Evolutionary conservation across 2,797 vertebrate genomes (phyloP), one percentile per base, ranked within the genome.

Genomic region (Miichthys miiuy): DNA sequence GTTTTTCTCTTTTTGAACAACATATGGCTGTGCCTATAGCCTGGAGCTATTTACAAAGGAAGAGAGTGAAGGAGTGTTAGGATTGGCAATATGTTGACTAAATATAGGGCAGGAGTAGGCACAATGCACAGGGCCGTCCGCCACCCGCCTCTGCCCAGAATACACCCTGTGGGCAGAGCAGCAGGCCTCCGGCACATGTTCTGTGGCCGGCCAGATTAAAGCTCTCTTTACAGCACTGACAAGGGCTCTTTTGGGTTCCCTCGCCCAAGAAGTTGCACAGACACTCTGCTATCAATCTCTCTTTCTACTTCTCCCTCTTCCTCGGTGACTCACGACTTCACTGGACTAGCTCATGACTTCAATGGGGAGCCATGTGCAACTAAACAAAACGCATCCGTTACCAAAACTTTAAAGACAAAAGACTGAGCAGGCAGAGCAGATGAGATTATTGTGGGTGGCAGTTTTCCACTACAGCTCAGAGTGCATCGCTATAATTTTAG

Each of bases 121-220:
- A 94, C 94, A 95, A 95, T 94, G 90, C 91, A 87, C 81, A 89
- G 90, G 88, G 90, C 88, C 67, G 60, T 93, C 82, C 82, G 84
- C 90, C 92, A 89, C 92, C 90, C 89, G 89, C 91, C 88, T 92
- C 93, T 89, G 89, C 91, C 93, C 93, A 89, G 92, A 95, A 90
- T 91, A 94, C 93, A 94, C 91, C 92, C 93, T 96, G 90, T 89
- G 93, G 93, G 93, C 93, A 91, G 91, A 92, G 90, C 93, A 93
- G 93, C 93, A 90, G 92, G 91, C 92, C 92, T 94, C 89, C 92
- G 91, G 94, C 92, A 88, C 93, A 89, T 92, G 91, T 93, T 95
- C 93, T 96, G 94, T 81, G 96, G 94, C 93, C 88, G 85, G 88
- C 89, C 82, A 93, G 93, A 96, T 95, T 95, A 95, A 96, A 96